phyloP scores from a whole-genome alignment of 2,888 invertebrate genomes.

The Lymantria dispar region DNA sequence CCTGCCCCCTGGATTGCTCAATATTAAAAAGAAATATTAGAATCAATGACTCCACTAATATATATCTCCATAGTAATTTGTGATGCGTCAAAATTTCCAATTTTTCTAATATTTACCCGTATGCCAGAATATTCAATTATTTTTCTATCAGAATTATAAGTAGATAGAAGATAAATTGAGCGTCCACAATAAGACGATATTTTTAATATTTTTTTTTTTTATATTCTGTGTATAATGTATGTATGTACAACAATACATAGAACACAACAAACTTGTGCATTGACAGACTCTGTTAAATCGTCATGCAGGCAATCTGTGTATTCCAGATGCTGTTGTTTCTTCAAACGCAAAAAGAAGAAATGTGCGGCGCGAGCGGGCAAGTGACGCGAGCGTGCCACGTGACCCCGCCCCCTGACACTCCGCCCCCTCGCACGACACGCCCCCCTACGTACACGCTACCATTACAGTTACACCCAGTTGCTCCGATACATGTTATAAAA shows the following conservation, averaged over 20 bases:
- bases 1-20: no score
- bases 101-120: no score
- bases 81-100: no score
- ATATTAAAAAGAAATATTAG: no score
- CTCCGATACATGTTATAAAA: constrained; percentile 10
- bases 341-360: constrained; percentile 99
- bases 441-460: constrained; percentile 2
- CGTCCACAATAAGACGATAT: no score
- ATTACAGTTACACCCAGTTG: constrained; percentile 25
- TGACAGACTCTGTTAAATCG: constrained; percentile 78
- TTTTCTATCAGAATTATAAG: no score
- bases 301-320: constrained; percentile 80
- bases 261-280: constrained; percentile 43
- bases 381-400: constrained; percentile 86
- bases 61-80: no score
- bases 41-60: no score
- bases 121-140: no score
- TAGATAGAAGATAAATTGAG: no score
- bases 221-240: background rate
- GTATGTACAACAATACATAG: background rate
- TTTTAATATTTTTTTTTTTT: no score
- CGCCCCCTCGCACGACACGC: constrained; percentile 3
- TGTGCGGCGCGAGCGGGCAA: constrained; percentile 91
- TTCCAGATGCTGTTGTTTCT: constrained; percentile 99
- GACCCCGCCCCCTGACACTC: constrained; percentile 37